Base-by-base conservation (phyloP, 53 echinoderm and acorn worm species). In the Antedon mediterranea region DNA sequence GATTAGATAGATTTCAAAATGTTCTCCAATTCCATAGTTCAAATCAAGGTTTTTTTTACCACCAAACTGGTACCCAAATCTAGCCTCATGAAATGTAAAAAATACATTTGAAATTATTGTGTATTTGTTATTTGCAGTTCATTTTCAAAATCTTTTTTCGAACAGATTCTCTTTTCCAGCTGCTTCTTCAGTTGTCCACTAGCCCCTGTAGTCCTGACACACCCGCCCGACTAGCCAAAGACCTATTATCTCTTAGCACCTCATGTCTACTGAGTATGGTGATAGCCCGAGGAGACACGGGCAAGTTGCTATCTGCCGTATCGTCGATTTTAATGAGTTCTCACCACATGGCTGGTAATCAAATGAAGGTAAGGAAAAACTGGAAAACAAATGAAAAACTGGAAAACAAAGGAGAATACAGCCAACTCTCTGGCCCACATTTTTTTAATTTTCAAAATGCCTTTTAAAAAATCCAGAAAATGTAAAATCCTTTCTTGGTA, bases 271-370 rank as follows among this genome's bases (percentile, higher is more conserved):
- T 94, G 33, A 91, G 91, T 81, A 83, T 91, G 31, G 87, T 91
- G 76, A 89, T 91, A 76, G 94, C 94, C 43, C 89, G 87, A 72
- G 91, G 94, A 31, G 86, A 91, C 76, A 94, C 94, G 0, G 94
- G 91, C 72, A 94, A 94, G 82, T 78, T 91, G 31, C 78, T 94
- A 32, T 81, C 94, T 3, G 94, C 89, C 30, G 87, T 94, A 44
- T 85, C 91, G 29, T 85, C 94, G 23, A 80, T 94, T 8, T 87
- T 94, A 32, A 91, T 91, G 91, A 85, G 88, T 32, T 81, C 76
- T 5, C 89, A 89, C 71, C 73, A 75, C 34, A 74, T 75, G 79
- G 74, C 43, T 78, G 78, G 34, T 74, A 75, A 71, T 78, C 83
- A n/a, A 78, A 87, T 72, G 76, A 91, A 79, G 73, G 86, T 33